Base-by-base conservation (phyloP, 2,113 vertebrate species). In the Cottus gobio region DNA sequence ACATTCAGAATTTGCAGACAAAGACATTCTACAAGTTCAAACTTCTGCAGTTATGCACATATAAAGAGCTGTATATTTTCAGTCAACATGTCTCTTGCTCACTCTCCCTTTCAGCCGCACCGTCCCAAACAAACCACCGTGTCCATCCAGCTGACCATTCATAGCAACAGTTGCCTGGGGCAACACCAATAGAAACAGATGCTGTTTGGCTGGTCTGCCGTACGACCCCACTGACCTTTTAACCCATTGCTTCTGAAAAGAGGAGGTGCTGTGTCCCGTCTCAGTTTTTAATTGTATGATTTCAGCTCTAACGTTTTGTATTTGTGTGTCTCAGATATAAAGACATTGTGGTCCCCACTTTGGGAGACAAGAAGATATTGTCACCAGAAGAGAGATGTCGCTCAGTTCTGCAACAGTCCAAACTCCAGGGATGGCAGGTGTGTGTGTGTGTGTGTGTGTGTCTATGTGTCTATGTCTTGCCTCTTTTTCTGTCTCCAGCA, bases 341-440 rank as follows among this genome's bases (percentile, higher is more conserved):
- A 91, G 94, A 96, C 20, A 87, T 99, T 71, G 93, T 94, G 46
- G 93, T 96, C 58, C 95, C 91, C 31, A 91, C 92, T 72, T 82
- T 94, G 77, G 93, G 89, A 15, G 95, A 96, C 77, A 94, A 92
- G 89, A 95, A 91, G 89, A 96, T 95, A 54, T 72, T 94, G 85
- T 91, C 96, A 1, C 75, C 94, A 2, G 95, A 95, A 82, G 96
- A 97, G 82, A 95, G 92, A 86, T 99, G 98, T 68, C 95, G 87
- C 61, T 93, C 93, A 36, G 90, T 98, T 80, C 96, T 99, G 75
- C 96, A 96, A 74, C 95, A 95, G 71, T 96, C 95, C 83, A 95
- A 96, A 88, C 94, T 98, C 71, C 97, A 97, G 79, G 98, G 96
- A 87, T 99, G 97, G 97, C 97, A 99, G 97, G 98, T 98, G 89